Conservation (phyloP, 1,140 invertebrate species). For the Sycophila sp. region DNA sequence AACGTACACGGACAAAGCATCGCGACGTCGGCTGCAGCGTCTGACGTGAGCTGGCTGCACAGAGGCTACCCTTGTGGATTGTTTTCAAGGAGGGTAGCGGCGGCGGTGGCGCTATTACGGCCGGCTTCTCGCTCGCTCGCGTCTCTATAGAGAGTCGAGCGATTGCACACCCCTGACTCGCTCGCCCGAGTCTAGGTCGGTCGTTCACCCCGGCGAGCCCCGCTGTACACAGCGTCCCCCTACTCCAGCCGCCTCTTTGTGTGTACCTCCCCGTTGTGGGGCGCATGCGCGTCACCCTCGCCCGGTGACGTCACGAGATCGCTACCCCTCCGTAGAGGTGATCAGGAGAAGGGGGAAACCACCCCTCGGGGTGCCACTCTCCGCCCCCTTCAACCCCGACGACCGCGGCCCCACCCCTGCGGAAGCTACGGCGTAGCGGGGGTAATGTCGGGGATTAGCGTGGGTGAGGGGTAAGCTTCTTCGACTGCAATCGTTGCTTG, state of each 20-base stretch:
- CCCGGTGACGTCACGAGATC: slow-evolving; percentile 33
- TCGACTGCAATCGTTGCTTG: too few relatives aligned
- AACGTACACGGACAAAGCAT: background rate
- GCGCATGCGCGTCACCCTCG: slow-evolving; percentile 34
- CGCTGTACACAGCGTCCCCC: slow-evolving; percentile 43
- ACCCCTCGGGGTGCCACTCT: too few relatives aligned
- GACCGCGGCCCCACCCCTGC: background rate
- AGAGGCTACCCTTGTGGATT: background rate
- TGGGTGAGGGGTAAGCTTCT: too few relatives aligned
- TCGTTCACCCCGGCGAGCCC: slow-evolving; percentile 59
- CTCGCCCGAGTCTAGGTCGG: slow-evolving; percentile 64
- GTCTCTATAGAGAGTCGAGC: slow-evolving; percentile 23
- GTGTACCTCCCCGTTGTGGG: background rate
- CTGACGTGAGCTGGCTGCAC: too few relatives aligned
- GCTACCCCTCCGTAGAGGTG: background rate
- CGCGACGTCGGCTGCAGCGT: background rate
- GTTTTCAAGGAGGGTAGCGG: background rate
- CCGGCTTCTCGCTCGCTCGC: background rate
- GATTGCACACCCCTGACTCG: slow-evolving; percentile 64
- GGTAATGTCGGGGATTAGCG: background rate
- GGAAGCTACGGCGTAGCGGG: background rate
- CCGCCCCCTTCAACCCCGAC: background rate
- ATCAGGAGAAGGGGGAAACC: too few relatives aligned
- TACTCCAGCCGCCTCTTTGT: slow-evolving; percentile 16
- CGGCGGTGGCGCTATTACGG: background rate